Percentiles rank a stretch among this genome's conserved stretches.
phyloP scores from a whole-genome alignment of 2,113 vertebrate species.

The Pimephales promelas region DNA sequence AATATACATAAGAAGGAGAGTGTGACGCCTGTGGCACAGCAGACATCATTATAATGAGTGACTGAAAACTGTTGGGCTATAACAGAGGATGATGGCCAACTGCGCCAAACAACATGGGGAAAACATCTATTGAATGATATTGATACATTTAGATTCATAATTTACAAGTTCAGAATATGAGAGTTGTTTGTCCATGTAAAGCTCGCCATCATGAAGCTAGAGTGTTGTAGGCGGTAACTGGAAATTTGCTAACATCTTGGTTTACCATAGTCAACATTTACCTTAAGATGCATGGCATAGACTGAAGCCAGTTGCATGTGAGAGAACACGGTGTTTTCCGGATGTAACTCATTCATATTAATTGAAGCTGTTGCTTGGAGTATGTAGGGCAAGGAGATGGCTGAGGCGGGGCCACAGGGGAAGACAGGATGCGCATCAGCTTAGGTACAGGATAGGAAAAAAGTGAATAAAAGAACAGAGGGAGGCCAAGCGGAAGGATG shows the following conservation, averaged over 20 bases:
- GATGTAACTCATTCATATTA: slow-evolving; percentile 29
- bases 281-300: neutral
- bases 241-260: neutral
- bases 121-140: neutral
- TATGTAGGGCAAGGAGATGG: slow-evolving; percentile 27
- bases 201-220: neutral
- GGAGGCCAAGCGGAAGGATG: neutral
- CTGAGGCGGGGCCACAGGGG: slow-evolving; percentile 6
- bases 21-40: neutral
- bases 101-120: neutral
- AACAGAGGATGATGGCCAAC: neutral
- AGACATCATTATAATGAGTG: slow-evolving; percentile 14
- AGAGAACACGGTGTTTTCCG: neutral
- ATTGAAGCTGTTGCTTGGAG: slow-evolving; percentile 12
- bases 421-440: neutral
- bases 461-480: neutral
- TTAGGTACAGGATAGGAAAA: neutral
- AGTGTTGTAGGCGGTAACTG: neutral
- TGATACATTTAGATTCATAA: neutral
- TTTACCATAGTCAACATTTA: neutral
- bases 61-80: slow-evolving; percentile 23
- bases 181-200: neutral
- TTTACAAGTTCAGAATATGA: neutral
- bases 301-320: slow-evolving; percentile 26
- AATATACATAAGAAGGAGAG: neutral